phyloP scores from a whole-genome alignment of 2,113 vertebrate genomes.

The Alouatta palliata region DNA sequence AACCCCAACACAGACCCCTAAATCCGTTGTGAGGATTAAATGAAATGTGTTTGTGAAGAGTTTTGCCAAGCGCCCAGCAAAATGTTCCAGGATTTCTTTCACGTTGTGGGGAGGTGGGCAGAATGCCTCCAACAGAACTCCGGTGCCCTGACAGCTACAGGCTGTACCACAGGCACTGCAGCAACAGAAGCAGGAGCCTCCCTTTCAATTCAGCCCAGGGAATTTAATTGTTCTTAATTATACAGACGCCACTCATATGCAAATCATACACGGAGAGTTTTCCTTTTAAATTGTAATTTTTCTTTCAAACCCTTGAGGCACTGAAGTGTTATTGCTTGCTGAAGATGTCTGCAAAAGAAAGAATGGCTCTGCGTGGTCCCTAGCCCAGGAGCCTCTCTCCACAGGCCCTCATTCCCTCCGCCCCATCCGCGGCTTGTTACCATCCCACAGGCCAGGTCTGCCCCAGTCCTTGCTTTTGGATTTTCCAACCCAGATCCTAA shows the following conservation, averaged over 20 bases:
- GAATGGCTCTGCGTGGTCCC: background rate
- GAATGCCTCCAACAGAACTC: background rate
- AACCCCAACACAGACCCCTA: background rate
- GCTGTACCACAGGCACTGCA: background rate
- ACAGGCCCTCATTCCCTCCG: background rate
- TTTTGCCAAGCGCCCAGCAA: background rate
- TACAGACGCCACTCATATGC: slow-evolving; percentile 70
- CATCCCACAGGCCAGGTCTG: background rate
- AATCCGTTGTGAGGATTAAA: background rate
- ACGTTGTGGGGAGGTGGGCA: background rate
- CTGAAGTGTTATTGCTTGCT: slow-evolving; percentile 59
- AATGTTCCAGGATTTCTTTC: background rate
- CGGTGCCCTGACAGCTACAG: background rate
- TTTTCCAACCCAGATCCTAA: background rate
- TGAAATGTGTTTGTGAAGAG: background rate
- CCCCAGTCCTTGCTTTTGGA: background rate
- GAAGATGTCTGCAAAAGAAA: slow-evolving; percentile 32
- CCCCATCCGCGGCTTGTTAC: background rate
- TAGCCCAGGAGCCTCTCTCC: background rate
- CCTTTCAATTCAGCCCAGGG: slow-evolving; percentile 39
- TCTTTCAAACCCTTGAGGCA: slow-evolving; percentile 58
- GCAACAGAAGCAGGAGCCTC: background rate
- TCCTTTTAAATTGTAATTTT: slow-evolving; percentile 72
- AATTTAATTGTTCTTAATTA: slow-evolving; percentile 70
- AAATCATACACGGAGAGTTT: slow-evolving; percentile 51